Percentiles rank a stretch among this genome's conserved stretches.
Evolutionary conservation across 1,140 invertebrate genomes (phyloP).

Genomic region (Drosophila ogumai): DNA sequence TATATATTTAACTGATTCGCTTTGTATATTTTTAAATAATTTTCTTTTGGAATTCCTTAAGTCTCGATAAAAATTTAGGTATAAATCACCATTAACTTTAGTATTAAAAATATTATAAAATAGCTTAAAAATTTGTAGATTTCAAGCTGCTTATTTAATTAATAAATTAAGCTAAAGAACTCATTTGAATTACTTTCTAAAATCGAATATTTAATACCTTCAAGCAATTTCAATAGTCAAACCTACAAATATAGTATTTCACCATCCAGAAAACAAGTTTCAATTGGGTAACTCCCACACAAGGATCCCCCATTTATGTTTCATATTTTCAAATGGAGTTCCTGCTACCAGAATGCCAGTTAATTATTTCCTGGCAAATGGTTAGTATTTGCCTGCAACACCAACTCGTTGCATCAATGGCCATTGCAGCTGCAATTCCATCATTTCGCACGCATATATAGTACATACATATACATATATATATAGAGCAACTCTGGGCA

Average conservation of each 20-base stretch:
- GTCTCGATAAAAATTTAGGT: no score
- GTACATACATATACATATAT: background rate
- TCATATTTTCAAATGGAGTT: slow-evolving; percentile 26
- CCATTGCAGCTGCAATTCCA: slow-evolving; percentile 39
- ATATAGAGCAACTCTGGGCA: slow-evolving; percentile 41
- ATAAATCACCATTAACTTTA: no score
- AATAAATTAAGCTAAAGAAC: no score
- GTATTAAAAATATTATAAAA: no score
- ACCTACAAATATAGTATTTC: background rate
- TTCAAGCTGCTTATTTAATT: no score
- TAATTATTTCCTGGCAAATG: slow-evolving; percentile 45
- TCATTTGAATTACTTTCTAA: background rate
- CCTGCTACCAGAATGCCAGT: slow-evolving; percentile 17
- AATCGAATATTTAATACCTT: background rate
- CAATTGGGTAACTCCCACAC: background rate
- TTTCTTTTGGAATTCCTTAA: no score
- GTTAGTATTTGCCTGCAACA: slow-evolving; percentile 17
- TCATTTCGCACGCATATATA: slow-evolving; percentile 1
- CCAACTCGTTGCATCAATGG: slow-evolving; percentile 45
- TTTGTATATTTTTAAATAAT: background rate
- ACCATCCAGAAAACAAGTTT: background rate
- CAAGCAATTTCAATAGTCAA: background rate
- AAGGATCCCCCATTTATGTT: slow-evolving; percentile 4
- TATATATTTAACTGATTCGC: background rate
- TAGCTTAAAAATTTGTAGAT: no score